Conservation (phyloP, 2,113 vertebrate genomes). For the Xyrauchen texanus region DNA sequence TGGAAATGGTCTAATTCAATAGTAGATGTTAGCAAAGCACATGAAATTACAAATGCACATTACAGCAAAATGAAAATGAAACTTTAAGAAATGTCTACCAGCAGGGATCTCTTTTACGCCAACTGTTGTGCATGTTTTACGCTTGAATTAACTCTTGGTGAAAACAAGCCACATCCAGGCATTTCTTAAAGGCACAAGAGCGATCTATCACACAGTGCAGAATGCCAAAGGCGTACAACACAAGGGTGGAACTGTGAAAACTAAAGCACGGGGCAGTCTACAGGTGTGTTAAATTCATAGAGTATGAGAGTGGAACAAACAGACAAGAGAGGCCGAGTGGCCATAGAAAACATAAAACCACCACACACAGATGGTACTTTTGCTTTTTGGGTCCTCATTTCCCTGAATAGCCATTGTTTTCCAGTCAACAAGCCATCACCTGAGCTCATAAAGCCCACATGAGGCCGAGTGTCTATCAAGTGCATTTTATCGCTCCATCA, state of each 20-base stretch:
- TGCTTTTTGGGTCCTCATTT: background rate
- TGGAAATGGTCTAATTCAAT: no score
- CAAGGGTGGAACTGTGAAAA: slow-evolving; percentile 17
- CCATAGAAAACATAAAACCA: no score
- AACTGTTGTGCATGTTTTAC: background rate
- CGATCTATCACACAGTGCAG: slow-evolving; percentile 19
- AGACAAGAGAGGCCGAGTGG: no score
- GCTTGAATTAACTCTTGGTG: background rate
- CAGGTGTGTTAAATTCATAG: background rate
- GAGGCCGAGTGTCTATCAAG: background rate
- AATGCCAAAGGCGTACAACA: slow-evolving; percentile 31
- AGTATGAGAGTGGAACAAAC: slow-evolving; percentile 8
- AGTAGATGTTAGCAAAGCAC: no score
- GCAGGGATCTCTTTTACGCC: no score
- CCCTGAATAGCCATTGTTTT: background rate
- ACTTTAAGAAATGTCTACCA: no score
- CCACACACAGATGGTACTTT: no score
- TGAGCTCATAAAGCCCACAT: slow-evolving; percentile 21
- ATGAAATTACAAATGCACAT: no score
- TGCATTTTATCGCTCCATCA: slow-evolving; percentile 1
- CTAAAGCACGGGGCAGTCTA: background rate
- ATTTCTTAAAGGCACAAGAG: slow-evolving; percentile 24
- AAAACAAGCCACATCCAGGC: slow-evolving; percentile 21
- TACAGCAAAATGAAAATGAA: no score
- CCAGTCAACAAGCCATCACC: background rate